Base-by-base conservation (phyloP, 1,140 invertebrate species). In the Andrena cerasifolii region DNA sequence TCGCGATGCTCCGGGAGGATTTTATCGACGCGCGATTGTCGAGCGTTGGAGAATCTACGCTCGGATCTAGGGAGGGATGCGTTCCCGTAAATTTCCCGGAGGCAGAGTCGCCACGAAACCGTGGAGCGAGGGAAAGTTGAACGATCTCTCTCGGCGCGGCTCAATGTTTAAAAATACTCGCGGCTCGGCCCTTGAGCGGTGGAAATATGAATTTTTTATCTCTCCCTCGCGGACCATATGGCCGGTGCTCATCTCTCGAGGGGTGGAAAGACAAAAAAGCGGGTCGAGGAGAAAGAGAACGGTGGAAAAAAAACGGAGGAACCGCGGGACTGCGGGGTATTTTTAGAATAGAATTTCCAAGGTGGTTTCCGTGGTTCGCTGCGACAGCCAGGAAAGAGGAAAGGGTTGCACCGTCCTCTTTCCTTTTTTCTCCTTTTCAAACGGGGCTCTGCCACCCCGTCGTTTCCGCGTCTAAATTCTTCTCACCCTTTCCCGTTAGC, bases 141-240 rank as follows among this genome's bases (percentile, higher is more conserved):
- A 84, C 61, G 83, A 45, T 62, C 81, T 76, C 51, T n/a, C 61
- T 66, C 51, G 53, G 53, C 82, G 66, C 53, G 65, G 67, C 16
- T 16, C 12, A 40, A 59, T 43, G 80, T 84, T 84, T 85, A 85
- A 85, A 85, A 85, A 85, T 85, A 85, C n/a, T 10, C 66, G 72
- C 49, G 72, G 62, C 82, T 75, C 61, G 88, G 87, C 88, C 88
- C 90, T 90, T 89, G 86, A 54, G 21, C 82, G 86, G 88, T 90
- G 87, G 86, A 90, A 91, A 91, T 91, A 91, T 91, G 89, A 85
- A 85, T 85, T 85, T 86, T 86, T 86, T 83, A 83, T 83, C 84
- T 86, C 71, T 72, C 67, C 79, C 84, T 79, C 79, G 66, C 79
- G 79, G 31, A 72, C 84, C 84, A 85, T 86, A 85, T 86, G 84